Conservation (phyloP, 2,888 invertebrate species). For the Rhimphoctona megacephalus region DNA sequence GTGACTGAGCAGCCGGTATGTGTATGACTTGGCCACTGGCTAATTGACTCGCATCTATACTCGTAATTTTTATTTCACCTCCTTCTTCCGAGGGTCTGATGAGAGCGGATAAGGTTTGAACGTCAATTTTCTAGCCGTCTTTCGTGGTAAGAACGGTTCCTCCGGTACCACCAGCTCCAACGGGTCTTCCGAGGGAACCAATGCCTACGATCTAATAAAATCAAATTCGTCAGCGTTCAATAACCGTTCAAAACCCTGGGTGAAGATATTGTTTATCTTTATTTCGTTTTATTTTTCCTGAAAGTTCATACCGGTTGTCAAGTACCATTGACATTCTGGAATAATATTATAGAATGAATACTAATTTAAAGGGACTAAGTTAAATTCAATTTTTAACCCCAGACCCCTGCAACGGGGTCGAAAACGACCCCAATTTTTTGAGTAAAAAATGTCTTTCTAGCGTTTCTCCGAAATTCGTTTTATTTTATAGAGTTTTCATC, state of each 20-base stretch:
- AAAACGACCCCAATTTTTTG: too few relatives aligned
- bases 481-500: too few relatives aligned
- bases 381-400: neutral
- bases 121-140: constrained; percentile 83
- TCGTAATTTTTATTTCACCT: constrained; percentile 82
- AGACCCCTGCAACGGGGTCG: too few relatives aligned
- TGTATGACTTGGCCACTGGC: constrained; percentile 83
- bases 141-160: constrained; percentile 82
- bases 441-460: too few relatives aligned
- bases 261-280: neutral
- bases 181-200: constrained; percentile 78
- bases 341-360: too few relatives aligned
- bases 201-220: constrained; percentile 81
- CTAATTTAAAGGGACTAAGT: neutral
- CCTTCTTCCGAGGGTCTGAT: constrained; percentile 77
- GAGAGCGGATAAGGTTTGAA: constrained; percentile 80
- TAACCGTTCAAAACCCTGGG: neutral
- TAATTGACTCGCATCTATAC: constrained; percentile 82
- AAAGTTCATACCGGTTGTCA: too few relatives aligned
- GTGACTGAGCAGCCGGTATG: constrained; percentile 78
- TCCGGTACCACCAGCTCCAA: constrained; percentile 68
- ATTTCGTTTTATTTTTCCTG: neutral
- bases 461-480: too few relatives aligned
- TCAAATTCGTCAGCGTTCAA: neutral
- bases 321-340: too few relatives aligned